Evolutionary conservation across 2,888 invertebrate species (phyloP), one percentile per base, ranked within the genome.

Genomic region (Drosophila monieri): DNA sequence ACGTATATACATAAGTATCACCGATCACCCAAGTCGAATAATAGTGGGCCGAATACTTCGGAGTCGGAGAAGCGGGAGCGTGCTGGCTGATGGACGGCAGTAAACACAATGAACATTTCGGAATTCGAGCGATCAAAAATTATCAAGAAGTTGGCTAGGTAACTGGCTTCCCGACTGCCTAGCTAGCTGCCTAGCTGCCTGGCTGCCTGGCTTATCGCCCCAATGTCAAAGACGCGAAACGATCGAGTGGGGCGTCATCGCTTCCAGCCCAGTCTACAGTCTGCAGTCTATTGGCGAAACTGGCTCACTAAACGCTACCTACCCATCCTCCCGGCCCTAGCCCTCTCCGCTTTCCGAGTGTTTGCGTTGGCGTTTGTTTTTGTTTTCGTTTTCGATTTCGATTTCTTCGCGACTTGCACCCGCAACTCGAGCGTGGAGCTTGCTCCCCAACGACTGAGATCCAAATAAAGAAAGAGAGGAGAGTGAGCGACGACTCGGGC

Each of bases 271-370:
- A 67, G 76, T 52, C 35, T n/a, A 35, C 35, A 14, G 37, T 12
- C 32, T 2, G 10, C 10, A 32, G 35, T 35, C 58, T 59, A 61
- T 80, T 52, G 25, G 78, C 69, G 39, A 76, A 80, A 81, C 73
- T 69, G 54, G 78, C 73, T 81, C 47, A 59, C 39, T 39, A 46
- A 15, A 23, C 46, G 35, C 53, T 53, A 14, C 18, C 37, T 14
- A 14, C 53, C 14, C 48, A 25, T 35, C 39, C 39, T 32, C 15
- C 32, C 57, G 18, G 51, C 15, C 21, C 21, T 23, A 41, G 32
- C 55, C 39, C 39, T 43, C 15, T 44, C 9, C 35, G 35, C 9
- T 37, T 25, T 6, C 9, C 18, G 23, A 6, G 47, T 32, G 27
- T 41, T 25, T 49, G 68, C 68, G 60, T 60, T 69, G 60, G 66